Conservation (phyloP, 2,113 vertebrate genomes). For the Halcyon senegalensis region DNA sequence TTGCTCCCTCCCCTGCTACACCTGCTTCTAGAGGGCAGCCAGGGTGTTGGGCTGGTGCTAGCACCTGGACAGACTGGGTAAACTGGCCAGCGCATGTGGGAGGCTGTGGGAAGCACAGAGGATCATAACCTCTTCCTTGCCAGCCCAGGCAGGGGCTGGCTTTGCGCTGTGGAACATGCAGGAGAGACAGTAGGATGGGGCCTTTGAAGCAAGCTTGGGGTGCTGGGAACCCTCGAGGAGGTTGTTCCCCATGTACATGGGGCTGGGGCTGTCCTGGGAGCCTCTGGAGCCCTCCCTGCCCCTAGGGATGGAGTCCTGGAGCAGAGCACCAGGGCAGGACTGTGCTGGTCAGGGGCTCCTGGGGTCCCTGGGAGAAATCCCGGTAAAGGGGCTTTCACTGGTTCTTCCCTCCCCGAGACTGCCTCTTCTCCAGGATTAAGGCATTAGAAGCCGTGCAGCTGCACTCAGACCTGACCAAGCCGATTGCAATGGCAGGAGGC, state of each 20-base stretch:
- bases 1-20: not conserved
- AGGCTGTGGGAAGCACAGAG: accelerated
- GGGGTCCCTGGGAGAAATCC: not conserved
- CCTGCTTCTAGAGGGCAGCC: accelerated
- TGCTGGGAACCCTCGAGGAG: not conserved
- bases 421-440: not conserved
- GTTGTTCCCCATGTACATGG: accelerated
- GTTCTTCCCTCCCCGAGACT: not conserved
- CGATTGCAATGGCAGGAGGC: not conserved
- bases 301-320: not conserved
- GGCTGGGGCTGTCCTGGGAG: not conserved
- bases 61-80: not conserved
- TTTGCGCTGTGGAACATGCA: accelerated
- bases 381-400: not conserved
- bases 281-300: not conserved
- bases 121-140: not conserved
- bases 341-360: not conserved
- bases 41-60: not conserved
- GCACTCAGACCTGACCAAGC: not conserved
- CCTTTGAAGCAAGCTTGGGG: accelerated
- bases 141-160: not conserved
- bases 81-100: not conserved
- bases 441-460: accelerated
- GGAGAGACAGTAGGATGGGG: not conserved
- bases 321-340: not conserved